These are phyloP conservation scores for Candoia aspera DNA, from an alignment of 2,113 vertebrate species.

Conservation along the genomic window DNA sequence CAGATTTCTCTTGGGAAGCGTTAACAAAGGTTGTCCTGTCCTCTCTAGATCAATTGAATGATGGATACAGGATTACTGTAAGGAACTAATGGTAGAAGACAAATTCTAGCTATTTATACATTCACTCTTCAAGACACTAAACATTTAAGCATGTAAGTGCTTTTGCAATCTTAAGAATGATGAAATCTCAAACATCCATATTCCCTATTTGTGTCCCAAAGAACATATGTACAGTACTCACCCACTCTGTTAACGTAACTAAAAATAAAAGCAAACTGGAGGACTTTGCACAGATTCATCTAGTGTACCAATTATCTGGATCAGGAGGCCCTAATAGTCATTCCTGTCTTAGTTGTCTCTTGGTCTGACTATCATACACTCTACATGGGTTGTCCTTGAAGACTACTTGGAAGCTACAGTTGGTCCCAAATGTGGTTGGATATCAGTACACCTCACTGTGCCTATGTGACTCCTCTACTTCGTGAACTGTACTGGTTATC, in stretches of 20 bases:
- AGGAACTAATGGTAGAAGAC: background rate
- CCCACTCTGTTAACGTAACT: background rate
- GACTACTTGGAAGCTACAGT: background rate
- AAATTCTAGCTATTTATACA: rapidly evolving
- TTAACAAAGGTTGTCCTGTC: slow-evolving; percentile 2
- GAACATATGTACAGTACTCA: background rate
- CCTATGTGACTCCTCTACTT: background rate
- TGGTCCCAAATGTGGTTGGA: background rate
- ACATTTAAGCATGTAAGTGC: background rate
- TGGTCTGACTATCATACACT: background rate
- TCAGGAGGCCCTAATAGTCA: background rate
- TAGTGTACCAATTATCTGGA: background rate
- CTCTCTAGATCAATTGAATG: background rate
- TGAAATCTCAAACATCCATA: background rate
- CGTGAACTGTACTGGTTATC: background rate
- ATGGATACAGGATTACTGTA: background rate
- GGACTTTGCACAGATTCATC: background rate
- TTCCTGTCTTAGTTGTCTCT: background rate
- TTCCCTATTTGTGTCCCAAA: background rate
- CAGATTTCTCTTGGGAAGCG: slow-evolving; percentile 14
- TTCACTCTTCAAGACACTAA: background rate
- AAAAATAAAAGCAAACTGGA: background rate
- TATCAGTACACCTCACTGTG: background rate
- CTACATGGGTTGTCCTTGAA: background rate
- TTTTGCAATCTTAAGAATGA: background rate